Base-by-base conservation (phyloP, 2,113 vertebrate genomes). In the Phaethon lepturus region DNA sequence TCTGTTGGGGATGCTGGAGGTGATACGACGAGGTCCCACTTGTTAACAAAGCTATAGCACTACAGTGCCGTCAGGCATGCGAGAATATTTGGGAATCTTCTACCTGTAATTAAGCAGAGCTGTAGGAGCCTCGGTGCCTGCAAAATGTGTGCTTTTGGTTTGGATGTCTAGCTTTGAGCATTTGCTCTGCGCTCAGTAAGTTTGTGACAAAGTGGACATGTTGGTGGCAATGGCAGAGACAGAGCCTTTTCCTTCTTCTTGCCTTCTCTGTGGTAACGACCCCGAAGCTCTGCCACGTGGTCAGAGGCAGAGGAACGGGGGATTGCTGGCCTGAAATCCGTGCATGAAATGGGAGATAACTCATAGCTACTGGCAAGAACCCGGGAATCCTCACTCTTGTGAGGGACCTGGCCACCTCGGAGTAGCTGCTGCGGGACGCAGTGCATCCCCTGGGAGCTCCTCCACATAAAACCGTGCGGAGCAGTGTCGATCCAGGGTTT, bases 401-500 rank as follows among this genome's bases (percentile, higher is more conserved):
- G 24, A 44, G 59, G 24, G 26, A 86, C 88, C 67, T 86, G 76
- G 59, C 91, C 55, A 71, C 83, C 93, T 87, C 5, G 3, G 73
- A 88, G 88, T 22, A 28, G 2, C 90, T 90, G 92, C 77, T 90
- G 66, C 3, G 31, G 72, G 82, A 62, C 84, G 42, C 85, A 76
- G 40, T 0, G 3, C 10, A 19, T 89, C 88, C 63, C 75, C 82
- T 67, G 11, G 18, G 92, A 94, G 55, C 47, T 90, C 44, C 82
- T 80, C 50, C 75, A 33, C 44, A 44, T 86, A 83, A 90, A 95
- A 73, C 81, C 44, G 38, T 55, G 86, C 25, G 79, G 84, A 95
- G 77, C 84, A 62, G 59, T 7, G 7, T 85, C 6, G 75, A 94
- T 96, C 89, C 59, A 71, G 83, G 84, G 87, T 96, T 96, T 96